A percentile compares a stretch with the other conserved stretches of the same genome.
These are phyloP conservation scores for Camptogramma bilineatum DNA, from an alignment of 2,888 invertebrate species.

Conservation along the genomic window DNA sequence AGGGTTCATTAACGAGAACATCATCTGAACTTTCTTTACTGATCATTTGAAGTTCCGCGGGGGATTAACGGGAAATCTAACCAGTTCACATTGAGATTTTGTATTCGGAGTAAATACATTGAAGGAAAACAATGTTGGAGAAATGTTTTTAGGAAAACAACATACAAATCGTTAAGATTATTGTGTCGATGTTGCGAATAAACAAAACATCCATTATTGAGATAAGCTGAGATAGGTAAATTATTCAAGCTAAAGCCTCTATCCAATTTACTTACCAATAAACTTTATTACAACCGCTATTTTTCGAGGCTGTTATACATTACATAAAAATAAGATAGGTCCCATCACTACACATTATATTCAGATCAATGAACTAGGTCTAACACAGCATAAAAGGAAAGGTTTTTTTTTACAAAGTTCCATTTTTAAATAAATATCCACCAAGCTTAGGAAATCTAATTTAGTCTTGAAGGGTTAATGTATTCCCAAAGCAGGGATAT, in stretches of 20 bases:
- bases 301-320: not conserved
- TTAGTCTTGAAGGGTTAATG: conserved; percentile 17
- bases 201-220: conserved; percentile 23
- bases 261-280: conserved; percentile 5
- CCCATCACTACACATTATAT: too few species aligned
- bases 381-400: too few species aligned
- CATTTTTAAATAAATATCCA: not conserved
- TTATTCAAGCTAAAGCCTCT: conserved; percentile 16
- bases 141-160: conserved; percentile 8
- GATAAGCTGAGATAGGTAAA: conserved; percentile 14
- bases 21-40: conserved; percentile 21
- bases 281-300: not conserved
- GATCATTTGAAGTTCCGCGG: conserved; percentile 14
- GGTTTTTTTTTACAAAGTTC: not conserved
- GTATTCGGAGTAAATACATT: not conserved
- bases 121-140: conserved; percentile 3
- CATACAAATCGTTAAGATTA: conserved; percentile 13
- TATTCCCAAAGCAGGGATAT: conserved; percentile 23
- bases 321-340: too few species aligned
- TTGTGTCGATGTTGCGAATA: conserved; percentile 11
- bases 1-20: conserved; percentile 22
- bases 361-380: too few species aligned
- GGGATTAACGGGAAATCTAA: not conserved
- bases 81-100: conserved; percentile 1
- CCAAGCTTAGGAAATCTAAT: conserved; percentile 24